Base-by-base conservation (phyloP, 2,888 invertebrate genomes). In the Drosophila setosimentum region DNA sequence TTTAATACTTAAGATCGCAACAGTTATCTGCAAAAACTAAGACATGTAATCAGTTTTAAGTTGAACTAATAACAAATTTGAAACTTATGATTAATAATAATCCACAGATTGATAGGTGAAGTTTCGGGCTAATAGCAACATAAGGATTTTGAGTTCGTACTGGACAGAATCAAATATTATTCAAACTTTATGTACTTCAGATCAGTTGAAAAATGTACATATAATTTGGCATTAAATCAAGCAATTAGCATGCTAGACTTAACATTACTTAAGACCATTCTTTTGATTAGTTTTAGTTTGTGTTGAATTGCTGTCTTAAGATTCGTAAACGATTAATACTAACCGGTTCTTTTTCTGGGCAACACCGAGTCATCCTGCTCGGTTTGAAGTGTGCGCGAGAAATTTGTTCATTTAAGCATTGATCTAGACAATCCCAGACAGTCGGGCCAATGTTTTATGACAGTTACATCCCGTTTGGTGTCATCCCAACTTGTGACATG, bases 381-480 rank as follows among this genome's bases (percentile, higher is more conserved):
- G 13, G 6, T 7, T 32, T 32, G 21, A 11, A 30, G 2, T 35
- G 29, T 6, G 50, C n/a, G 18, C 18, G 10, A 29, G 11, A 29
- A 42, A 6, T 21, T 55, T 48, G 67, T 68, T 35, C 4, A 45
- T 49, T 42, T n/a, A 27, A 16, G 18, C 33, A 51, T 33, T 42
- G 67, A 66, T n/a, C 42, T 13, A 13, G 63, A 35, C 61, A 35
- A 18, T 24, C n/a, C 13, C 16, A 21, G n/a, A n/a, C 29, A 30
- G 62, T 37, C 16, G 16, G 32, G 37, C n/a, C 32, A 69, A 68
- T 68, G 35, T 57, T 32, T 11, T 29, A 2, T 77, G 77, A 75
- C 77, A 77, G 70, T 79, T 79, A 70, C 70, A 70, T 57, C 55
- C 51, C 32, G 61, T 37, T 68, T 30, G 57, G n/a, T 77, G 73